Base-by-base conservation (phyloP, 2,797 vertebrate genomes). In the Botia almorhae region DNA sequence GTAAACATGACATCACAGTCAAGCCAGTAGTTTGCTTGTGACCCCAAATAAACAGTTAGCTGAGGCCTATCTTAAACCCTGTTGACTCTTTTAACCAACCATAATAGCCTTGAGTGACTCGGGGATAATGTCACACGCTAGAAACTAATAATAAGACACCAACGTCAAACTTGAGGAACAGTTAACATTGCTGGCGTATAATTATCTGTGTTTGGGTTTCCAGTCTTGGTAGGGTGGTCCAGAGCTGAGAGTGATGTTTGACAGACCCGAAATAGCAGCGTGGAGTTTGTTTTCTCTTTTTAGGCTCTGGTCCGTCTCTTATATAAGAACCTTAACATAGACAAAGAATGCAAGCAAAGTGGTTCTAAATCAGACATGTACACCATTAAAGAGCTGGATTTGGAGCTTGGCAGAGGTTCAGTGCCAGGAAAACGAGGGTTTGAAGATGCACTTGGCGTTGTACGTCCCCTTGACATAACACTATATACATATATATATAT, bases 241-340 rank as follows among this genome's bases (percentile, higher is more conserved):
- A 13, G 17, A 64, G 63, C 73, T 75, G 39, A 39, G 7, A 8
- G 5, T 39, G 39, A 39, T 39, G 39, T 39, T 39, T 39, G 39
- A 39, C 39, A 39, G 39, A 39, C 29, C 39, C 7, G 39, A 39
- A 39, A 39, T 39, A 39, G 39, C 39, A 39, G 39, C 39, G 29
- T 29, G 4, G 29, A 29, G 64, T 68, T 81, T 76, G 72, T 56
- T 83, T 85, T 78, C 71, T 63, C 82, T 83, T 81, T 75, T 83
- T 60, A 81, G 71, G 13, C 55, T 58, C 61, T 17, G 55, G 43
- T 69, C 70, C 48, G 21, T 60, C 79, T 78, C 78, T 55, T 63
- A 60, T 71, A 74, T 58, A 64, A 58, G 63, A 81, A 63, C 39
- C 74, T 81, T 48, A 78, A 80, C 69, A 82, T 81, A 81, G 81